Base-by-base conservation (phyloP, 2,113 vertebrate species). In the Rhinoderma darwinii region DNA sequence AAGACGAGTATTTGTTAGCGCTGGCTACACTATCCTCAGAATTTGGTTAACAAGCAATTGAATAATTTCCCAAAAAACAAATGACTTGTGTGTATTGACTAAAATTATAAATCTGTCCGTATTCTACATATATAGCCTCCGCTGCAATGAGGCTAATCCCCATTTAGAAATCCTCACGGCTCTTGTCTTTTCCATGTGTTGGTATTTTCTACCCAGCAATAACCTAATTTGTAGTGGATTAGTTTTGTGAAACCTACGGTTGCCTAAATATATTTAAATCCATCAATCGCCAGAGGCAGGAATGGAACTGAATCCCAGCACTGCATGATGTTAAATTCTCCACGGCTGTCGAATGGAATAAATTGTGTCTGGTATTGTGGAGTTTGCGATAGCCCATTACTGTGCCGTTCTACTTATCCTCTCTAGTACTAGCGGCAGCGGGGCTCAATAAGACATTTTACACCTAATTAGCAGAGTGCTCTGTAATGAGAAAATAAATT, bases 191-290 rank as follows among this genome's bases (percentile, higher is more conserved):
- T 63, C 39, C 79, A 20, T 39, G 56, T 82, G 79, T 56, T 44
- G 79, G 51, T 20, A 18, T 76, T 61, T 76, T 84, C 70, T 76
- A 20, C 83, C 70, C 51, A 76, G 72, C 83, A 84, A 84, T 84
- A 79, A 86, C 84, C 84, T 86, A 78, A 86, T 86, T 79, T 44
- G 70, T 43, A 50, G 44, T 79, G 84, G 75, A 70, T 79, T 86
- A 66, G 41, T 14, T 66, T 70, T 78, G 50, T 39, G n/a, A 74
- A 74, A 73, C 54, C 78, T 81, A n/a, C 78, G 43, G 37, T 82
- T 82, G 82, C 75, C 84, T 63, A 86, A 72, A 79, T 68, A 70
- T 79, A 86, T 86, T 63, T 68, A 86, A 86, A 86, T 68, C 84
- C 74, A 35, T 78, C 74, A 30, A 37, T 50, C 59, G 56, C 75